Conservation (phyloP, 2,797 vertebrate genomes). For the Chromis chromis region DNA sequence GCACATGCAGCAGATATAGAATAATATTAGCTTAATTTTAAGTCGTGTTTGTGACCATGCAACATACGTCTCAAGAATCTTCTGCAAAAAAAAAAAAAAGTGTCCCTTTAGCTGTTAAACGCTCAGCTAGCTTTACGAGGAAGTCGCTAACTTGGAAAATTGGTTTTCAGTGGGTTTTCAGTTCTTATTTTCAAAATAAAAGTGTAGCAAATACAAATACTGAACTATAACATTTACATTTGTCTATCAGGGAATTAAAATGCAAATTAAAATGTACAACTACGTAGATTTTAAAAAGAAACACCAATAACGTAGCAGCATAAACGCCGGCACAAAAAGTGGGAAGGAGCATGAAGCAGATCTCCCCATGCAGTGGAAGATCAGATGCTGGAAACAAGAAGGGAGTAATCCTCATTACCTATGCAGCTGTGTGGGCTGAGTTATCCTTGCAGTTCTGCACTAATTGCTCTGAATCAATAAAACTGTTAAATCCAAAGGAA, state of each 20-base stretch:
- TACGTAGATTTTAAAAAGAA: background rate
- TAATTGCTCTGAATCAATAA: constrained; percentile 73
- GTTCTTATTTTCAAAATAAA: too few species aligned
- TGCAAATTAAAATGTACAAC: background rate
- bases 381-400: constrained; percentile 41
- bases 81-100: too few species aligned
- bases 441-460: constrained; percentile 58
- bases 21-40: background rate
- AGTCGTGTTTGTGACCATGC: too few species aligned
- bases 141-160: too few species aligned
- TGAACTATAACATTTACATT: too few species aligned
- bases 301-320: constrained; percentile 4
- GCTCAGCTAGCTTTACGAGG: too few species aligned
- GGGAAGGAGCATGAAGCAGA: constrained; percentile 20
- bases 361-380: constrained; percentile 23
- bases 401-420: constrained; percentile 44
- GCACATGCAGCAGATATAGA: background rate
- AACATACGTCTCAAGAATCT: too few species aligned
- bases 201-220: too few species aligned
- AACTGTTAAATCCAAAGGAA: constrained; percentile 54
- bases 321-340: background rate
- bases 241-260: background rate
- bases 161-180: too few species aligned
- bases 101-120: too few species aligned
- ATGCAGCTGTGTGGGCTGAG: constrained; percentile 56